These are phyloP conservation scores for Callyntrura guangdongensis DNA, from an alignment of 2,888 invertebrate genomes.

Conservation along the genomic window DNA sequence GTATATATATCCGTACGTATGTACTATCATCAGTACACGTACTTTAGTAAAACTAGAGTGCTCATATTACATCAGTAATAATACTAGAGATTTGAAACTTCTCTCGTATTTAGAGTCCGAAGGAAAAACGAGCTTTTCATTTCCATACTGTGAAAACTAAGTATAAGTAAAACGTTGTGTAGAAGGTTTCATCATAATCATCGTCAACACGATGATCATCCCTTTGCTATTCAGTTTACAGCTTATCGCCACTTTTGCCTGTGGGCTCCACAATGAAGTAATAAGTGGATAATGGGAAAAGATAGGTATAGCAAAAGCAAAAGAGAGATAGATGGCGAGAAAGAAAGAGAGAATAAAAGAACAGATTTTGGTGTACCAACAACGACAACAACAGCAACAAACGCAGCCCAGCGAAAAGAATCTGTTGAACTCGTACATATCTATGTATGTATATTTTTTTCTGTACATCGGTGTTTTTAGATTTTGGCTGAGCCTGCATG, in stretches of 20 bases:
- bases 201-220: not conserved
- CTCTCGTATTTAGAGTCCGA: not conserved
- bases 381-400: not conserved
- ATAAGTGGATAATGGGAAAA: constrained; percentile 74
- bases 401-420: not conserved
- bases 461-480: constrained; percentile 1
- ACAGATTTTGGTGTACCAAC: no score
- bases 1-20: not conserved
- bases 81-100: constrained; percentile 42
- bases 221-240: constrained; percentile 38
- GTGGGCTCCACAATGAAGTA: constrained; percentile 70
- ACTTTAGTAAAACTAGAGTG: constrained; percentile 1
- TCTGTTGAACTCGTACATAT: constrained; percentile 50
- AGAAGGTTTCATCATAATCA: not conserved
- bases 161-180: not conserved
- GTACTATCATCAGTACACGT: not conserved
- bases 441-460: no score
- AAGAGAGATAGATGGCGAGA: not conserved
- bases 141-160: constrained; percentile 22
- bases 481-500: not conserved
- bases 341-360: constrained; percentile 16
- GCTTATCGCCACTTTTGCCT: constrained; percentile 68
- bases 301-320: not conserved
- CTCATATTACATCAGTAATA: constrained; percentile 61
- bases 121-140: constrained; percentile 26